phyloP scores from a whole-genome alignment of 64 coral and sea anemone genomes.

The Montipora foliosa region DNA sequence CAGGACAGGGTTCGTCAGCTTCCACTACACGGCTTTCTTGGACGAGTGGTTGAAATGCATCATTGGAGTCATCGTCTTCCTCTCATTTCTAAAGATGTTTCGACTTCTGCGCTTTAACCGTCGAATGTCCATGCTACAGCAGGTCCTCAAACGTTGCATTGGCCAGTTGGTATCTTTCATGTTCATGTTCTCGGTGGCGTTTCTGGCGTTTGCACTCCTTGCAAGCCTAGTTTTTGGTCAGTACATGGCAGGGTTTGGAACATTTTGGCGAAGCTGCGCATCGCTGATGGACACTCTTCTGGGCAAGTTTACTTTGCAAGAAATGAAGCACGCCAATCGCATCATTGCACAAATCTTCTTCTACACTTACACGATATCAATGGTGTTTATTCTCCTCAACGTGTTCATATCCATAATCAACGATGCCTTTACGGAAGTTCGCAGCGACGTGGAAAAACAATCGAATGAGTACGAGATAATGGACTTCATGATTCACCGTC shows the following conservation, averaged over 20 bases:
- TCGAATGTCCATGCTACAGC: conserved; percentile 76
- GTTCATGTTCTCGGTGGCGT: conserved; percentile 63
- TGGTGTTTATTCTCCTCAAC: conserved; percentile 86
- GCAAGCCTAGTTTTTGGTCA: conserved; percentile 84
- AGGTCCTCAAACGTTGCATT: conserved; percentile 56
- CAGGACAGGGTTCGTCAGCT: conserved; percentile 64
- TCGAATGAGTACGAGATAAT: conserved; percentile 89
- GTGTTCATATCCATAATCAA: conserved; percentile 91
- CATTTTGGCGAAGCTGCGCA: conserved; percentile 56
- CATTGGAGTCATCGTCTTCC: conserved; percentile 80
- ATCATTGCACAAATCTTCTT: conserved; percentile 76
- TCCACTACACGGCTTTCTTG: conserved; percentile 80
- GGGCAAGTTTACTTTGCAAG: conserved; percentile 79
- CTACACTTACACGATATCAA: conserved; percentile 76
- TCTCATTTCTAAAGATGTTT: conserved; percentile 82
- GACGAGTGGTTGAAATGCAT: conserved; percentile 78
- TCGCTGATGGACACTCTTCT: conserved; percentile 89
- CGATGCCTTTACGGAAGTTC: conserved; percentile 80
- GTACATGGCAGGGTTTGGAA: conserved; percentile 78
- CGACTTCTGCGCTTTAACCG: conserved; percentile 86
- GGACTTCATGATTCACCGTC: conserved; percentile 85
- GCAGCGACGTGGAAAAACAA: conserved; percentile 78
- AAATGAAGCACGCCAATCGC: conserved; percentile 40
- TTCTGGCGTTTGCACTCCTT: conserved; percentile 74
- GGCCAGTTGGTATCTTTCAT: conserved; percentile 62